phyloP scores from a whole-genome alignment of 2,113 vertebrate species.

The Bambusicola thoracicus region DNA sequence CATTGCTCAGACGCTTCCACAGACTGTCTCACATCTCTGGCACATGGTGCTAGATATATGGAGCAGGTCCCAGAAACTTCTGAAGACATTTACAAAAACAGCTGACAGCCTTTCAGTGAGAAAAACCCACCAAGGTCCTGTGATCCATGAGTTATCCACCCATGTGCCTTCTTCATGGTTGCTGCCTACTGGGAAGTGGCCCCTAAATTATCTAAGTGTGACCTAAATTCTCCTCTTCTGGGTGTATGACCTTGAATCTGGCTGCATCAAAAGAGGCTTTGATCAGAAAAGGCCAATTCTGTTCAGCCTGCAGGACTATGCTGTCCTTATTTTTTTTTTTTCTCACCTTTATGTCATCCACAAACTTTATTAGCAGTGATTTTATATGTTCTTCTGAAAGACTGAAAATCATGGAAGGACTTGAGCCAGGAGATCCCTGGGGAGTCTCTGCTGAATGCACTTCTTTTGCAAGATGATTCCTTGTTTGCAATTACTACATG shows the following conservation, averaged over 20 bases:
- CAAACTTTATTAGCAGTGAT: conserved; percentile 1
- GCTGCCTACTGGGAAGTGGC: neutral
- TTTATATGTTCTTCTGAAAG: neutral
- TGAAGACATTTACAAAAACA: neutral
- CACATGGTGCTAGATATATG: neutral
- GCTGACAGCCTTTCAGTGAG: neutral
- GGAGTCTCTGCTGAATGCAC: rapidly evolving
- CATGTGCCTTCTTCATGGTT: neutral
- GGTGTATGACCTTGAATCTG: neutral
- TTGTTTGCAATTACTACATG: neutral
- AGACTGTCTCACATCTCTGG: rapidly evolving
- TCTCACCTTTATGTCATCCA: neutral
- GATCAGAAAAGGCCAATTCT: neutral
- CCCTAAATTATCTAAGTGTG: neutral
- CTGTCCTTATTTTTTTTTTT: neutral
- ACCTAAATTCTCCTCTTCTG: neutral
- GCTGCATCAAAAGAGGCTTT: neutral
- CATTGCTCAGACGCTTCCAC: neutral
- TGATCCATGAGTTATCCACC: neutral
- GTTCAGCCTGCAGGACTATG: neutral
- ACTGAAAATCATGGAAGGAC: neutral
- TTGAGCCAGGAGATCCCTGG: neutral
- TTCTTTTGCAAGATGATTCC: neutral
- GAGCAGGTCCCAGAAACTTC: neutral
- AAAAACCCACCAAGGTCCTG: neutral